Evolutionary conservation across 2,797 vertebrate genomes (phyloP).

Genomic region (Enteromius anoplus): DNA sequence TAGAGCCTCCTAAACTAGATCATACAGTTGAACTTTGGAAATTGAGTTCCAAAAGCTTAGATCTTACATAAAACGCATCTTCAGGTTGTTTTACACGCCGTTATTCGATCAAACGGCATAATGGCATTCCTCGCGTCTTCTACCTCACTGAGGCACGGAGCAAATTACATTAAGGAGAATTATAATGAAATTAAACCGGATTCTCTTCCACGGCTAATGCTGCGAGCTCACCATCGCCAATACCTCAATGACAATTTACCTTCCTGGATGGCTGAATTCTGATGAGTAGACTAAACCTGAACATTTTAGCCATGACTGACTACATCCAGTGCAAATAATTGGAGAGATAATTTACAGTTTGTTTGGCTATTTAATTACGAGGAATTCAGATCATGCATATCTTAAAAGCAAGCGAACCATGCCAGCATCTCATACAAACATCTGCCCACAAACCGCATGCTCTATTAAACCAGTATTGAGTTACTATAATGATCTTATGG

Average conservation of each 20-base stretch:
- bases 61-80: slow-evolving; percentile 20
- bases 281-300: slow-evolving; percentile 52
- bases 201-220: slow-evolving; percentile 49
- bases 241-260: slow-evolving; percentile 54
- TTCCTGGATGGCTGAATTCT: slow-evolving; percentile 44
- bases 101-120: slow-evolving; percentile 42
- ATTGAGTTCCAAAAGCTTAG: slow-evolving; percentile 31
- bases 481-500: slow-evolving; percentile 37
- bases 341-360: slow-evolving; percentile 35
- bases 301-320: slow-evolving; percentile 40
- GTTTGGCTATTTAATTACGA: slow-evolving; percentile 32
- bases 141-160: slow-evolving; percentile 50
- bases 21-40: slow-evolving; percentile 22
- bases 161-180: slow-evolving; percentile 53
- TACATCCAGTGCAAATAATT: slow-evolving; percentile 37
- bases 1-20: slow-evolving; percentile 31
- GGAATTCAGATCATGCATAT: not conserved
- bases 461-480: slow-evolving; percentile 31
- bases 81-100: slow-evolving; percentile 27
- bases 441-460: slow-evolving; percentile 30
- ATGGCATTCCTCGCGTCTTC: slow-evolving; percentile 44
- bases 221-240: slow-evolving; percentile 42
- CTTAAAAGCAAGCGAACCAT: slow-evolving; percentile 32
- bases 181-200: slow-evolving; percentile 57
- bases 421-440: slow-evolving; percentile 27